Base-by-base conservation (phyloP, 1,140 invertebrate species). In the Ceratina japonica region DNA sequence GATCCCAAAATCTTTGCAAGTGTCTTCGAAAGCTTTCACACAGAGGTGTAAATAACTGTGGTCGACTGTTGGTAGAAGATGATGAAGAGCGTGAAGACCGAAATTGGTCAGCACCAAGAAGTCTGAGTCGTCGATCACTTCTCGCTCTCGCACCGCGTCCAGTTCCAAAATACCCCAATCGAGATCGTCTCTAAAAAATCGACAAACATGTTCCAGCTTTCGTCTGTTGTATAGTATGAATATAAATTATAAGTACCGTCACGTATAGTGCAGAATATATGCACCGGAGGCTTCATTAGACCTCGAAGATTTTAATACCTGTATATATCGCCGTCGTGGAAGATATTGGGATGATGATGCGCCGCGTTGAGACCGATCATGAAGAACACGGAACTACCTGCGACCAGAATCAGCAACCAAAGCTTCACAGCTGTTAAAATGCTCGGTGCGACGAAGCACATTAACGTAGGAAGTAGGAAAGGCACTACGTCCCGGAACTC, bases 341-440 rank as follows among this genome's bases (percentile, higher is more conserved):
- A 97, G 70, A 96, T 95, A 49, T 96, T 94, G 0, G 96, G 96
- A 92, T 97, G 96, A 91, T 97, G 96, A 93, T 97, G 97, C 52
- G 95, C 96, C 5, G 96, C 97, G 89, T 95, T 96, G 0, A 96
- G 79, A 4, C 95, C 96, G 59, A 97, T 94, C 1, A 93, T 82
- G 15, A 87, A 91, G 87, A 97, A 96, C 2, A 94, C 79, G 22
- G 95, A 94, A 87, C 96, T 96, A 0, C 88, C 92, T 0, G 94
- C 86, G 5, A 93, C 75, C 15, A 95, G 86, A 31, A 96, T 94
- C 65, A 93, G 90, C 0, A 94, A 22, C 95, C 95, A 97, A 70
- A 92, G 87, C 83, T 92, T 82, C 58, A 94, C 2, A 86, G 87
- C 88, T 59, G 91, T 73, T 20, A 90, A 10, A 49, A 93, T 0